Conservation (phyloP, 2,888 invertebrate genomes). For the Theretra japonica region DNA sequence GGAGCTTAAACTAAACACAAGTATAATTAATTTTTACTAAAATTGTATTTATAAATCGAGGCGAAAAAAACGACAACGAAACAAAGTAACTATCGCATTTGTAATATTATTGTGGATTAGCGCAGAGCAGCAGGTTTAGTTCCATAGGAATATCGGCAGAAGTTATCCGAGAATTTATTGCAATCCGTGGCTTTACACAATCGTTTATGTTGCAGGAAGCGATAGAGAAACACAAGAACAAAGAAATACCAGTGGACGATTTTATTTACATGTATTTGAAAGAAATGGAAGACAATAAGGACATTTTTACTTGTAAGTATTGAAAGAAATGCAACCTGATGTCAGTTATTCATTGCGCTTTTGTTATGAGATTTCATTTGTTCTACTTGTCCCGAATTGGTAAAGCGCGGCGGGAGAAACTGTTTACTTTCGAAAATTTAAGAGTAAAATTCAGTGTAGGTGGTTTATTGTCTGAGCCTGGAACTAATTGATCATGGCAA, state of each 20-base stretch:
- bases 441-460: no score
- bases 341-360: no score
- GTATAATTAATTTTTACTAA: no score
- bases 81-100: neutral
- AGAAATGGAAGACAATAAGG: constrained; percentile 77
- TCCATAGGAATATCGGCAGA: neutral
- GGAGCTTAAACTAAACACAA: no score
- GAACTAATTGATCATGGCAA: no score
- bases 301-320: constrained; percentile 64
- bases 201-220: constrained; percentile 71
- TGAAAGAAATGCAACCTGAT: neutral
- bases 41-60: no score
- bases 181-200: constrained; percentile 5
- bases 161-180: neutral
- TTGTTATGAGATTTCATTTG: no score
- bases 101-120: neutral
- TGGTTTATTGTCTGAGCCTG: no score
- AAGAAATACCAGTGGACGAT: constrained; percentile 67
- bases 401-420: no score
- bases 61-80: no score
- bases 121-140: neutral
- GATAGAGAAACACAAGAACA: constrained; percentile 80
- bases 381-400: no score
- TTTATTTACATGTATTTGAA: constrained; percentile 87
- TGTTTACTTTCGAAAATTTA: no score